Conservation (phyloP, 1,140 invertebrate species). For the Anoplophora glabripennis region DNA sequence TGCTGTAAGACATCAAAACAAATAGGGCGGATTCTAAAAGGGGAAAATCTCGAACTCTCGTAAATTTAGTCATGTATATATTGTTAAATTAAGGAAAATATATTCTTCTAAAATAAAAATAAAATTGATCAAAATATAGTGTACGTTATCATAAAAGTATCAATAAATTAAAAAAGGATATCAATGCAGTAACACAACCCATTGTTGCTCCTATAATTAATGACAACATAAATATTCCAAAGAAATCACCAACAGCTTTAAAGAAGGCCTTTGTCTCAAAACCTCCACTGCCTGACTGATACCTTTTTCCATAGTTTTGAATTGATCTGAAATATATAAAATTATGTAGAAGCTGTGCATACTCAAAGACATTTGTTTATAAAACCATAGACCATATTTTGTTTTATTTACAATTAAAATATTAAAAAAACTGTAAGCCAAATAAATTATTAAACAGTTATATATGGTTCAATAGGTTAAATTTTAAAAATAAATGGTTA, state of each 20-base stretch:
- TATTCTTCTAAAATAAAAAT: constrained; percentile 9
- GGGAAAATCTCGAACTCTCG: constrained; percentile 89
- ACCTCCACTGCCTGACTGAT: constrained; percentile 68
- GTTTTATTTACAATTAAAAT: too few relatives aligned
- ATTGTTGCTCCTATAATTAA: constrained; percentile 87
- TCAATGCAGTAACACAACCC: constrained; percentile 89
- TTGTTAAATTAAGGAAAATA: constrained; percentile 47
- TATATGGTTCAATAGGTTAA: too few relatives aligned
- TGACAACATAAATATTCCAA: constrained; percentile 88
- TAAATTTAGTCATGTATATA: constrained; percentile 89
- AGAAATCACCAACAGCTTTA: constrained; percentile 84
- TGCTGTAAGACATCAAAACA: constrained; percentile 96
- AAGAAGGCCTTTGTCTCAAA: constrained; percentile 89
- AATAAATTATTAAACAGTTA: too few relatives aligned
- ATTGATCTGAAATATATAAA: constrained; percentile 70
- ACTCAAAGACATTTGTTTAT: too few relatives aligned
- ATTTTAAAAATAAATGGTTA: too few relatives aligned
- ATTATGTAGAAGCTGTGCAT: not conserved
- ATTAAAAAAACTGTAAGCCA: too few relatives aligned
- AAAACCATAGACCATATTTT: too few relatives aligned
- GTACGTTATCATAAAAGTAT: not conserved
- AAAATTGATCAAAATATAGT: constrained; percentile 4
- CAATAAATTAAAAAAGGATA: constrained; percentile 64
- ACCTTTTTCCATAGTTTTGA: constrained; percentile 83
- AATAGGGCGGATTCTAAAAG: constrained; percentile 95